A percentile compares a stretch with the other conserved stretches of the same genome.
phyloP scores from a whole-genome alignment of 2,888 invertebrate genomes.

The Cordylochernes scorpioides region DNA sequence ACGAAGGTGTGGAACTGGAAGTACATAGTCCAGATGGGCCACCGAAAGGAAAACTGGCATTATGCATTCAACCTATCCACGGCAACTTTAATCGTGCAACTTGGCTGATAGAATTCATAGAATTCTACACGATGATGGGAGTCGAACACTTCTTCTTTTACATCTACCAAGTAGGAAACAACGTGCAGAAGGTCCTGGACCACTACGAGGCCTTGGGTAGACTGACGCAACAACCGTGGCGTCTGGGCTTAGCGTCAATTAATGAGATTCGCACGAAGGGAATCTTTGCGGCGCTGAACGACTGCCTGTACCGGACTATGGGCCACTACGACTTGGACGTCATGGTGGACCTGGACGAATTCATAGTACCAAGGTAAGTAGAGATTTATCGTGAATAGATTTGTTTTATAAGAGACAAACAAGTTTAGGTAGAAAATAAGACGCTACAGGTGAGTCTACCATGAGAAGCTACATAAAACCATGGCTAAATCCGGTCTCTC shows the following conservation, averaged over 20 bases:
- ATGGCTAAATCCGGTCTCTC: no score
- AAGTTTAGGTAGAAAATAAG: no score
- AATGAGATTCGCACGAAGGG: slow-evolving; percentile 22
- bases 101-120: slow-evolving; percentile 27
- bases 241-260: slow-evolving; percentile 18
- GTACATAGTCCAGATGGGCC: no score
- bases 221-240: slow-evolving; percentile 25
- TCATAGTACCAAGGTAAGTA: slow-evolving; percentile 17
- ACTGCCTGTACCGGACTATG: slow-evolving; percentile 20
- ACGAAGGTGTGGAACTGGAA: no score
- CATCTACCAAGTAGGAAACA: slow-evolving; percentile 20
- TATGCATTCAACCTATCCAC: slow-evolving; percentile 24
- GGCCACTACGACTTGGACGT: slow-evolving; percentile 18
- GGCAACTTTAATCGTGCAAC: slow-evolving; percentile 23
- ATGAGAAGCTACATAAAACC: no score
- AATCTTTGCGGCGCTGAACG: slow-evolving; percentile 19
- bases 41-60: slow-evolving; percentile 15
- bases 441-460: no score
- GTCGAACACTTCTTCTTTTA: slow-evolving; percentile 27
- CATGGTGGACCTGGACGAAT: slow-evolving; percentile 19
- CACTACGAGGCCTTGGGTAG: slow-evolving; percentile 18
- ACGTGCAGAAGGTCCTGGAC: slow-evolving; percentile 21
- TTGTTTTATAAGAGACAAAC: no score
- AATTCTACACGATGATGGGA: slow-evolving; percentile 26
- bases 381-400: no score